These are phyloP conservation scores for Emydocephalus ijimae DNA, from an alignment of 2,113 vertebrate genomes.

Conservation along the genomic window DNA sequence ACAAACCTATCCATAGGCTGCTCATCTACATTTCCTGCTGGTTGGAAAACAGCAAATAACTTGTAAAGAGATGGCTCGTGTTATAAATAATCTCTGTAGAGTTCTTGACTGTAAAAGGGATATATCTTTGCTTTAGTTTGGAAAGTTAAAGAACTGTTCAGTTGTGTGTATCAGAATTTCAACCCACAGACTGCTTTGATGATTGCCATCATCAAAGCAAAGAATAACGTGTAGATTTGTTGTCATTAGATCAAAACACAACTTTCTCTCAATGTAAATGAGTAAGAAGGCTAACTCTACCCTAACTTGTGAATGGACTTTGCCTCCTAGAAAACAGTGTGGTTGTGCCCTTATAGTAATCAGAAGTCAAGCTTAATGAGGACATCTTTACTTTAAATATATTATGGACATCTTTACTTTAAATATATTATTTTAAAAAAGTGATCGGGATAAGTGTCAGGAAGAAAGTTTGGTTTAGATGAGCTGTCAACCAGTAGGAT, in stretches of 20 bases:
- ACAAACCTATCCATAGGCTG: not conserved
- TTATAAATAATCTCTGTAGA: not conserved
- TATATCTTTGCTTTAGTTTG: not conserved
- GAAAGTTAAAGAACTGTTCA: not conserved
- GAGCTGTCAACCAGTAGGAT: not conserved
- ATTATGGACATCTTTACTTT: not conserved
- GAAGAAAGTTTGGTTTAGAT: not conserved
- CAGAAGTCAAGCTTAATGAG: not conserved
- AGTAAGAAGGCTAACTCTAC: not conserved
- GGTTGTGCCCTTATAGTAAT: not conserved
- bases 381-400: not conserved
- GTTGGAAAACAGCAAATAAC: not conserved
- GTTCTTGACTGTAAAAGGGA: not conserved
- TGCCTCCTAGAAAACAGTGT: not conserved
- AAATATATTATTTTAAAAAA: not conserved
- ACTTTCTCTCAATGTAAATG: not conserved
- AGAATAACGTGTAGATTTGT: not conserved
- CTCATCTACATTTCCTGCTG: not conserved
- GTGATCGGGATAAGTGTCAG: not conserved
- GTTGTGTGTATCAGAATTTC: slow-evolving; percentile 11
- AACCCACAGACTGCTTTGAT: not conserved
- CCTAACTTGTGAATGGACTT: not conserved
- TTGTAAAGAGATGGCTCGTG: not conserved
- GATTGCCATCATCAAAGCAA: not conserved
- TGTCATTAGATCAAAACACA: not conserved